Percentiles rank a stretch among this genome's conserved stretches.
These are phyloP conservation scores for Eumerus sabulonum DNA, from an alignment of 2,888 invertebrate genomes.

Conservation along the genomic window DNA sequence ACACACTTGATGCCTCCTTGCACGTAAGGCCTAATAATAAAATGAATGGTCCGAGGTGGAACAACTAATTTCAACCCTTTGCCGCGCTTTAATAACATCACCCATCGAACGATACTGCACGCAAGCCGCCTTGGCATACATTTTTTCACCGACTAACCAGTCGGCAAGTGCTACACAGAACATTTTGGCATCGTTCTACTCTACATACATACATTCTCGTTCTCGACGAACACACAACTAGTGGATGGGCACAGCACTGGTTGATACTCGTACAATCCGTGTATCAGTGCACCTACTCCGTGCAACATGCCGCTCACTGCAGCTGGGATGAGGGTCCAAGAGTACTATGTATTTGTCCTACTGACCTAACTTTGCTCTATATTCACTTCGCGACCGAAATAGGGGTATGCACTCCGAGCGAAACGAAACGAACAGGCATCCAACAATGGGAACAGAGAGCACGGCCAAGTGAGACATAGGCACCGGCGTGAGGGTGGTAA, in stretches of 20 bases:
- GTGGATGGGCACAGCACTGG: constrained; percentile 39
- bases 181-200: constrained; percentile 46
- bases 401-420: not conserved
- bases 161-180: not conserved
- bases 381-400: constrained; percentile 9
- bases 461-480: too few relatives aligned
- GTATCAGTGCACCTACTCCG: constrained; percentile 19
- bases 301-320: too few relatives aligned
- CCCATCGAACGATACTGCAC: constrained; percentile 39
- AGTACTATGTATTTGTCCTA: constrained; percentile 61
- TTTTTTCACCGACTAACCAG: constrained; percentile 15
- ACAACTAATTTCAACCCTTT: constrained; percentile 40
- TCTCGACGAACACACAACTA: too few relatives aligned
- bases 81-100: constrained; percentile 45
- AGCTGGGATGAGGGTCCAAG: constrained; percentile 20
- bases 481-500: constrained; percentile 5
- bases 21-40: constrained; percentile 5
- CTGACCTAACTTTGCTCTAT: constrained; percentile 53
- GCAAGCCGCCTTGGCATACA: constrained; percentile 44
- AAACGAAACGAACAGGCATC: not conserved
- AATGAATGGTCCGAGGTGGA: constrained; percentile 16
- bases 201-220: too few relatives aligned
- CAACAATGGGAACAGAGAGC: too few relatives aligned
- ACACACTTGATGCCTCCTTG: constrained; percentile 6
- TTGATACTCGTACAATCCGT: constrained; percentile 38